Evolutionary conservation across 2,113 vertebrate species (phyloP).

Genomic region (Cisticola juncidis): DNA sequence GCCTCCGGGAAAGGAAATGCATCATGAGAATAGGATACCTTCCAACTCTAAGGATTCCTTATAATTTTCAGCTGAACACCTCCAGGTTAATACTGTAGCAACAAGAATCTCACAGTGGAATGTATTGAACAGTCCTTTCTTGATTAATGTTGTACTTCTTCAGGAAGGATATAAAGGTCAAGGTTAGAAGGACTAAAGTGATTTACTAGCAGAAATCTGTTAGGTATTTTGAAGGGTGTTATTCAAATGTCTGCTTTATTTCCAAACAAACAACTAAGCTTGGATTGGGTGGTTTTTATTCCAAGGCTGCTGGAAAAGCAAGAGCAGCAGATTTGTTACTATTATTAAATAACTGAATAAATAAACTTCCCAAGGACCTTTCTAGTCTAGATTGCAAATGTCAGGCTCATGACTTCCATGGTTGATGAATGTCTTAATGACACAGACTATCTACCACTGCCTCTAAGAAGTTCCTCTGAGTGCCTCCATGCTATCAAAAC

Average conservation of each 20-base stretch:
- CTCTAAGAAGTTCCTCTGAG: background rate
- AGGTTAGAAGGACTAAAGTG: slow-evolving; percentile 40
- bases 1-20: slow-evolving; percentile 48
- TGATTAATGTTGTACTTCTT: slow-evolving; percentile 46
- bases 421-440: background rate
- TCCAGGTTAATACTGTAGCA: slow-evolving; percentile 60
- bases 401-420: background rate
- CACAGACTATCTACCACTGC: background rate
- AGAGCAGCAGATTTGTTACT: background rate
- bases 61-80: slow-evolving; percentile 56
- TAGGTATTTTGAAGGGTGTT: slow-evolving; percentile 52
- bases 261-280: slow-evolving; percentile 39
- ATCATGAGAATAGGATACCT: slow-evolving; percentile 56
- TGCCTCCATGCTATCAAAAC: slow-evolving; percentile 17
- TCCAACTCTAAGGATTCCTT: slow-evolving; percentile 30
- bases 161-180: slow-evolving; percentile 59
- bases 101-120: slow-evolving; percentile 29
- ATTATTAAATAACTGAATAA: background rate
- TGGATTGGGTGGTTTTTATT: slow-evolving; percentile 36
- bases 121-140: slow-evolving; percentile 37
- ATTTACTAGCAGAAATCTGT: slow-evolving; percentile 59
- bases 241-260: slow-evolving; percentile 55
- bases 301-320: background rate
- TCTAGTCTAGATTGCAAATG: background rate
- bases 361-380: background rate